Conservation (phyloP, 2,888 invertebrate species). For the Crossocerus cetratus region DNA sequence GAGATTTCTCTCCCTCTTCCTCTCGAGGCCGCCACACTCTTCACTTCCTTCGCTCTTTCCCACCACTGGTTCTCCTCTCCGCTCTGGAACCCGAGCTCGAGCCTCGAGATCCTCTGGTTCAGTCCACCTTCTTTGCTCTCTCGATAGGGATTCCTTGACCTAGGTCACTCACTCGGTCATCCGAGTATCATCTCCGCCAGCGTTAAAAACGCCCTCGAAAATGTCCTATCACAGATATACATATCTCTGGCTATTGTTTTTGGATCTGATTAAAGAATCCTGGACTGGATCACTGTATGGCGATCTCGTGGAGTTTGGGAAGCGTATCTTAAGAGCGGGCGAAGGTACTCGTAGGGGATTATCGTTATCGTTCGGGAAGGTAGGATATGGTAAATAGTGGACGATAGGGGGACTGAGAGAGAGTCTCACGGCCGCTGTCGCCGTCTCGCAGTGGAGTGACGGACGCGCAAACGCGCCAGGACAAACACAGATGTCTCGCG, state of each 20-base stretch:
- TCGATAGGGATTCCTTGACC: constrained; percentile 9
- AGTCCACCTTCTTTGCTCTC: constrained; percentile 29
- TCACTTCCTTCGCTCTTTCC: background rate
- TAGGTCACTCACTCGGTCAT: constrained; percentile 29
- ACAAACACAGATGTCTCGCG: constrained; percentile 53
- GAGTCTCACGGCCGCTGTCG: constrained; percentile 10
- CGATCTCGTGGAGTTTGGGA: background rate
- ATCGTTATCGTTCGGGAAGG: constrained; percentile 46
- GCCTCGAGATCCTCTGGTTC: constrained; percentile 37
- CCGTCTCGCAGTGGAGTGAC: constrained; percentile 7
- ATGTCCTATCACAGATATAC: no score
- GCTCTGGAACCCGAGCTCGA: constrained; percentile 36
- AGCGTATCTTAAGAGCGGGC: constrained; percentile 9
- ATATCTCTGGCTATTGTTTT: no score
- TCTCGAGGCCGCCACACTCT: background rate
- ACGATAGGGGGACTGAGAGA: constrained; percentile 35
- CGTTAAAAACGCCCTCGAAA: background rate
- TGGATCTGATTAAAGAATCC: no score
- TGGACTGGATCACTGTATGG: background rate
- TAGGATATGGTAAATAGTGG: constrained; percentile 44
- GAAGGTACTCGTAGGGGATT: constrained; percentile 17
- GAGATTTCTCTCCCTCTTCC: constrained; percentile 28
- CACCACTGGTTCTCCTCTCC: constrained; percentile 11
- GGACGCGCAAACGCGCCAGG: constrained; percentile 22
- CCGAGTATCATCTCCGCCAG: constrained; percentile 7